phyloP scores from a whole-genome alignment of 2,888 invertebrate genomes.

The Neoascia interrupta region DNA sequence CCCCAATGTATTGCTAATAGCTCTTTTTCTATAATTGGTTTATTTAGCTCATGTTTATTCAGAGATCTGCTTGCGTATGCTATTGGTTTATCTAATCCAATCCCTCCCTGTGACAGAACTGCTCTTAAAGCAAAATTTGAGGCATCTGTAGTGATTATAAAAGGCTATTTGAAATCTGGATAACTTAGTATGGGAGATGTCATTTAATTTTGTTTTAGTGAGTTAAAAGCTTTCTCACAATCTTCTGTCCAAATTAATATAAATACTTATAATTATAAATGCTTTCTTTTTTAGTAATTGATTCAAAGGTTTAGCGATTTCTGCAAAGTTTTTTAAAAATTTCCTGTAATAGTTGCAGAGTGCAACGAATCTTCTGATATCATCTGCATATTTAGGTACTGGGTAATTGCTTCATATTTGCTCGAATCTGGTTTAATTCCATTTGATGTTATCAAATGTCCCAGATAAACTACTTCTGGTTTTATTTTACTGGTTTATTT shows the following conservation, averaged over 20 bases:
- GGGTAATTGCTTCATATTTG: neutral
- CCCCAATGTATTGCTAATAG: constrained; percentile 3
- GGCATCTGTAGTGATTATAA: constrained; percentile 6
- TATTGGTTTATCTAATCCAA: neutral
- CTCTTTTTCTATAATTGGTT: constrained; percentile 7
- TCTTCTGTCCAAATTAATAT: neutral
- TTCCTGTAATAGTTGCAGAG: constrained; percentile 1
- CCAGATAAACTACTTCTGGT: neutral
- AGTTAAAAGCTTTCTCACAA: neutral
- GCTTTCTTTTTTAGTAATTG: neutral
- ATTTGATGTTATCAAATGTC: neutral
- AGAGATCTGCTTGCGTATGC: constrained; percentile 1
- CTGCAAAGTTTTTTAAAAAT: constrained; percentile 11
- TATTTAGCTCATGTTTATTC: constrained; percentile 2
- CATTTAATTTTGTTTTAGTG: neutral
- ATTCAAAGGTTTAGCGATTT: constrained; percentile 3
- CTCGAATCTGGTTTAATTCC: neutral
- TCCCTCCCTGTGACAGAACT: neutral
- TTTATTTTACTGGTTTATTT: neutral
- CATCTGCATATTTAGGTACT: neutral
- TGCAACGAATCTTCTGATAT: constrained; percentile 1
- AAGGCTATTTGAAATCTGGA: neutral
- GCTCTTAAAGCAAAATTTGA: constrained; percentile 2
- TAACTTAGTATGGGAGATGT: neutral
- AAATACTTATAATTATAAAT: too few species aligned